phyloP scores from a whole-genome alignment of 2,888 invertebrate genomes.

The Muschampia plurimacula region DNA sequence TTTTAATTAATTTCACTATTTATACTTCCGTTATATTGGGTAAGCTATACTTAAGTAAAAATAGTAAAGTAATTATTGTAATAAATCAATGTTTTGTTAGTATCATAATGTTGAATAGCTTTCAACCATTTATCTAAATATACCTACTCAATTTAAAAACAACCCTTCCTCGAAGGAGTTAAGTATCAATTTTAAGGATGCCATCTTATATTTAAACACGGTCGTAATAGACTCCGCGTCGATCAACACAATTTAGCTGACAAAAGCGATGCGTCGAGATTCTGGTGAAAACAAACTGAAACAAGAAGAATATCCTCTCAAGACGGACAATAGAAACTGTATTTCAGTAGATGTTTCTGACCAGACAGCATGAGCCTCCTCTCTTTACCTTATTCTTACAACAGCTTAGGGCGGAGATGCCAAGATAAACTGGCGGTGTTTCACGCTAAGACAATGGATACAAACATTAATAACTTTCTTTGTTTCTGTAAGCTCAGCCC shows the following conservation, averaged over 20 bases:
- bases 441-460: slow-evolving; percentile 75
- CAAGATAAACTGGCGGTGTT: slow-evolving; percentile 58
- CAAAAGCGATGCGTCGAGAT: slow-evolving; percentile 49
- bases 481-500: slow-evolving; percentile 60
- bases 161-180: not conserved
- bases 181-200: not conserved
- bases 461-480: slow-evolving; percentile 83
- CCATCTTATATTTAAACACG: slow-evolving; percentile 6
- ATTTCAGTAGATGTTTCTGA: slow-evolving; percentile 66
- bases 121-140: not conserved
- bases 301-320: slow-evolving; percentile 57
- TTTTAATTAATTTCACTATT: no score
- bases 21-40: not conserved
- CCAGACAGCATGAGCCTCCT: slow-evolving; percentile 57
- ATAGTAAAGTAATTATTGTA: not conserved
- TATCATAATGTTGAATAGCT: not conserved
- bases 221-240: slow-evolving; percentile 41
- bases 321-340: slow-evolving; percentile 71
- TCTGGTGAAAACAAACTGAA: slow-evolving; percentile 51
- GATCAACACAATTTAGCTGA: slow-evolving; percentile 48
- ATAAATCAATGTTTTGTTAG: not conserved
- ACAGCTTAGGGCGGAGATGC: slow-evolving; percentile 46
- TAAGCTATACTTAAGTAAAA: not conserved
- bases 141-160: not conserved
- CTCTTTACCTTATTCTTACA: slow-evolving; percentile 47